These are phyloP conservation scores for Himalopsyche tibetana DNA, from an alignment of 2,888 invertebrate genomes.

Conservation along the genomic window DNA sequence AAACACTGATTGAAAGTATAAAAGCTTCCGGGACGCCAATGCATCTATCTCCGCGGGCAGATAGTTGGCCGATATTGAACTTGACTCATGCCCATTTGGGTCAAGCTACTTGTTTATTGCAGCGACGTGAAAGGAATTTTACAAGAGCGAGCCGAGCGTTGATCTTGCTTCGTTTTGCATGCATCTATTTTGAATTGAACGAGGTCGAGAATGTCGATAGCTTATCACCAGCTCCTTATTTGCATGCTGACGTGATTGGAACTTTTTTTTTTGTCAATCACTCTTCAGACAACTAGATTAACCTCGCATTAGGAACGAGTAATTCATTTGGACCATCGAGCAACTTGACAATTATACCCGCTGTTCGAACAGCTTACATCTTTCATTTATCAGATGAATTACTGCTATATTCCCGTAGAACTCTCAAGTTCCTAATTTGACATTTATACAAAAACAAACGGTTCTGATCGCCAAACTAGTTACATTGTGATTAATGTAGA, in stretches of 20 bases:
- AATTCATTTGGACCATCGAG: neutral
- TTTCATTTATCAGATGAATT: too few relatives aligned
- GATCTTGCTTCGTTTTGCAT: constrained; percentile 12
- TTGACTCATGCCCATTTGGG: constrained; percentile 55
- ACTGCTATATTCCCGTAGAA: too few relatives aligned
- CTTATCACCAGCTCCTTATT: constrained; percentile 1
- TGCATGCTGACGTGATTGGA: constrained; percentile 4
- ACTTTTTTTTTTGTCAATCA: neutral
- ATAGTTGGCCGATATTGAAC: constrained; percentile 49
- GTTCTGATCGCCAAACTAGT: too few relatives aligned
- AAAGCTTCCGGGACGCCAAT: neutral
- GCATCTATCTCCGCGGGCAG: neutral
- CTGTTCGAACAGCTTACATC: too few relatives aligned
- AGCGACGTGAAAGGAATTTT: constrained; percentile 61
- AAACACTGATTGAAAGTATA: too few relatives aligned
- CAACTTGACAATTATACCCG: neutral
- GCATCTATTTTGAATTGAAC: constrained; percentile 13
- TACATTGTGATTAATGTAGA: too few relatives aligned
- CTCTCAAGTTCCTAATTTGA: too few relatives aligned
- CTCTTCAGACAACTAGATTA: constrained; percentile 7
- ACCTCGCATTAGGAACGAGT: neutral
- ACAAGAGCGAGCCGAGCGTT: constrained; percentile 48
- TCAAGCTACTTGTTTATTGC: constrained; percentile 57
- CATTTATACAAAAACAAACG: too few relatives aligned
- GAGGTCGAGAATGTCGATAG: constrained; percentile 21